Base-by-base conservation (phyloP, 2,888 invertebrate genomes). In the Elegia similella region DNA sequence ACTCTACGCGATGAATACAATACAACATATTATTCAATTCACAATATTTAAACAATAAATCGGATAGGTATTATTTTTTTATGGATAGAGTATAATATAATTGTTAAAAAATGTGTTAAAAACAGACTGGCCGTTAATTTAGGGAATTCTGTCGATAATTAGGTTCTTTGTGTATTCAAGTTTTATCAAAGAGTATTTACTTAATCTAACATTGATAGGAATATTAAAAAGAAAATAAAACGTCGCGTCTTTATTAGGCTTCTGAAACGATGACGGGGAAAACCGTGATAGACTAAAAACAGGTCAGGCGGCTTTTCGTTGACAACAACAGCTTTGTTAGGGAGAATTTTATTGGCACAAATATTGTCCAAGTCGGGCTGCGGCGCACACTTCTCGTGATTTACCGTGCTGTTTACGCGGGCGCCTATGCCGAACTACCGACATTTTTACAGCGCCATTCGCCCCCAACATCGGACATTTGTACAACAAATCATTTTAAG, bases 241-340 rank as follows among this genome's bases (percentile, higher is more conserved):
- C 16, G n/a, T 34, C 29, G 43, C 34, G 42, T n/a, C 62, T 67
- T 71, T 69, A 69, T 70, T 66, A 65, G 66, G 66, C 65, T 72
- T 66, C 66, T 71, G 67, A 72, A 74, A 77, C 68, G 74, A 78
- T 75, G 76, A 73, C 73, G 72, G 67, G 65, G 66, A 75, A 78
- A 80, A 76, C 78, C 76, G 68, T 76, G 79, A 83, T 79, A 78
- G 76, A 80, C 78, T 82, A 80, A 84, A 82, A 88, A 82, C 82
- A 84, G 84, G 84, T 85, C 85, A 83, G 80, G 72, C 79, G 82
- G 84, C 82, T 83, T 82, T 81, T 72, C 77, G 80, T 79, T 87
- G 87, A 88, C 87, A 88, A 87, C 87, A 88, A 88, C 86, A 88
- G 85, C 86, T 86, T 88, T 88, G 87, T 87, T 81, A 83, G 82